Base-by-base conservation (phyloP, 2,888 invertebrate species). In the Sthenelais limicola region DNA sequence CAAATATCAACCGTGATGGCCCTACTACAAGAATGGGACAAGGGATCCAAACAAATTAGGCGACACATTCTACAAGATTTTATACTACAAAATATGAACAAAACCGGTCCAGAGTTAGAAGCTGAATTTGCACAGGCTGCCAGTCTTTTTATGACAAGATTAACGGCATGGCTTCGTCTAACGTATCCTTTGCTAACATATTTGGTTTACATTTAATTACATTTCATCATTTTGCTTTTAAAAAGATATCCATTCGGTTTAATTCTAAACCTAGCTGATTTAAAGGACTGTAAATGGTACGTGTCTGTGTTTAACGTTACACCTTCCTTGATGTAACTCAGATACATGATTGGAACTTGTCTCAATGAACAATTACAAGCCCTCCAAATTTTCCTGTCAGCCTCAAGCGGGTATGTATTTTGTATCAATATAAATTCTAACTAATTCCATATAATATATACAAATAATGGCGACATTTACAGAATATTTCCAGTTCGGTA, bases 101-200 rank as follows among this genome's bases (percentile, higher is more conserved):
- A 86, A 78, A 87, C 87, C 21, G 87, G 87, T 1, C 87, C 88
- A 47, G 87, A 88, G 73, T 77, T 88, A 30, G 88, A 88, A 76
- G 82, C 84, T 49, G 86, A 87, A 74, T 87, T 88, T 80, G 87
- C 87, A 21, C 85, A 88, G 74, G 87, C 87, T 15, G 87, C 87
- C 4, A 87, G 87, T 78, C 78, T 88, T 7, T 87, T 88, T 78
- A 78, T 88, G 5, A 83, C 87, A 30, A 78, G 88, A 66, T 76
- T 88, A 0, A 85, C 86, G 71, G 86, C 87, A 21, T 88, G 86
- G 86, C 78, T 88, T 1, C 76, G 87, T 68, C 76, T 87, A 4
- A 86, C 87, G 84, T 87, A 86, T 85, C 85, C 83, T 86, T 83
- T 15, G n/a, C n/a, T n/a, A n/a, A n/a, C n/a, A n/a, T n/a, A n/a